These are phyloP conservation scores for Morelia viridis DNA, from an alignment of 2,797 vertebrate species.

Conservation along the genomic window DNA sequence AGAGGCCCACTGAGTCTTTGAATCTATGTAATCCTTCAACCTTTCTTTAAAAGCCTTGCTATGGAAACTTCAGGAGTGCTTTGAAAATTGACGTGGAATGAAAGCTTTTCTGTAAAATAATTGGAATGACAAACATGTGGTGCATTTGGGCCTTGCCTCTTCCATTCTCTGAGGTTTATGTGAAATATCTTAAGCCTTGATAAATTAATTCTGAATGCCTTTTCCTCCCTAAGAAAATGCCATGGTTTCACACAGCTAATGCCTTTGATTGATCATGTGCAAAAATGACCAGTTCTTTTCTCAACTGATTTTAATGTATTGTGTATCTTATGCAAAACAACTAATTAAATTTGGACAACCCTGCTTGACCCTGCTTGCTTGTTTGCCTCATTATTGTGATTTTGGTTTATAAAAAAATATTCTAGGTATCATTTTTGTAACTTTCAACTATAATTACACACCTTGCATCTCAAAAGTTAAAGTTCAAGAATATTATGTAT, in stretches of 20 bases:
- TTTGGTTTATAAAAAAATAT: not conserved
- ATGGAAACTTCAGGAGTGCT: conserved; percentile 60
- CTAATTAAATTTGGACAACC: conserved; percentile 58
- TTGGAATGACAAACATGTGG: conserved; percentile 63
- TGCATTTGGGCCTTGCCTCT: conserved; percentile 48
- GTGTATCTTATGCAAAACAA: conserved; percentile 52
- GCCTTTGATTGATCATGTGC: conserved; percentile 31
- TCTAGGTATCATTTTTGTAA: not conserved
- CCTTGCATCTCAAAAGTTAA: not conserved
- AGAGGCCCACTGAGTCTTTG: conserved; percentile 75
- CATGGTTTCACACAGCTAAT: conserved; percentile 47
- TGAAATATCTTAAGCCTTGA: conserved; percentile 40
- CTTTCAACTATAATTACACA: not conserved
- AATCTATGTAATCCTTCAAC: conserved; percentile 61
- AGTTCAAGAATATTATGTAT: not conserved
- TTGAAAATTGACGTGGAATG: conserved; percentile 50
- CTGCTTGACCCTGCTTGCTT: not conserved
- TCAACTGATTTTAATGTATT: conserved; percentile 42
- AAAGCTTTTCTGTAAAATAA: conserved; percentile 61
- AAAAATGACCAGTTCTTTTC: conserved; percentile 47
- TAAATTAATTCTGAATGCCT: conserved; percentile 37
- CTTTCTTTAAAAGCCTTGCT: conserved; percentile 67
- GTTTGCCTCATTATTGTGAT: conserved; percentile 4
- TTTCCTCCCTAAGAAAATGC: conserved; percentile 43
- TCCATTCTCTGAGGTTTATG: conserved; percentile 43